A percentile compares a stretch with the other conserved stretches of the same genome.
Evolutionary conservation across 1,140 invertebrate genomes (phyloP).

Genomic region (Zaprionus ghesquierei): DNA sequence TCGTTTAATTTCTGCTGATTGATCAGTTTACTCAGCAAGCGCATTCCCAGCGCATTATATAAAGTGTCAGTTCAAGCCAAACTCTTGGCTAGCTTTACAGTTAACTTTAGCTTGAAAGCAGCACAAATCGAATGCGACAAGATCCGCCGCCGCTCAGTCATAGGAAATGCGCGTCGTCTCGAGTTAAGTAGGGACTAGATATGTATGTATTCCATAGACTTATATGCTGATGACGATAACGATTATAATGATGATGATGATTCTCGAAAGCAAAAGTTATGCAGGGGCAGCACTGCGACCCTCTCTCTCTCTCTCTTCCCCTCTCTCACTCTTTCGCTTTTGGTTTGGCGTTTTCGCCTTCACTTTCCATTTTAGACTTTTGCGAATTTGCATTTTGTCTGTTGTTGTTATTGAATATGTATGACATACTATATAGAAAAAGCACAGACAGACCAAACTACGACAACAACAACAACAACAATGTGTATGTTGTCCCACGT

Average conservation of each 20-base stretch:
- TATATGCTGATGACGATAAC: constrained; percentile 30
- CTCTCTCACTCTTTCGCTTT: constrained; percentile 22
- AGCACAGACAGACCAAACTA: constrained; percentile 36
- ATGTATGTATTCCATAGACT: not conserved
- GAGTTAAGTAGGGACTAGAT: not conserved
- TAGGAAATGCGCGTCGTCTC: not conserved
- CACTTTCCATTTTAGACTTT: constrained; percentile 77
- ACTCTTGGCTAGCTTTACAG: not conserved
- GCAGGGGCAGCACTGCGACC: not conserved
- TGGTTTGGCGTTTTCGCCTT: constrained; percentile 61
- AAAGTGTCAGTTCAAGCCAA: not conserved
- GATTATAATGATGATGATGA: constrained; percentile 33
- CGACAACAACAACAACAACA: constrained; percentile 1
- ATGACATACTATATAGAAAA: constrained; percentile 59
- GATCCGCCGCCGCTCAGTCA: not conserved
- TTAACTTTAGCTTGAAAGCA: not conserved
- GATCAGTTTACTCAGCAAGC: not conserved
- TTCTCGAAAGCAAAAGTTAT: constrained; percentile 66
- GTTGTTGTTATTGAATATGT: constrained; percentile 64
- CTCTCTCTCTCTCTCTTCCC: not conserved
- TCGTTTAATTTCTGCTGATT: not conserved
- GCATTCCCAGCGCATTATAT: not conserved
- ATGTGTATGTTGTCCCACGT: constrained; percentile 63
- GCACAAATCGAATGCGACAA: constrained; percentile 2
- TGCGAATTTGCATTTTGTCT: constrained; percentile 71